Evolutionary conservation across 2,113 vertebrate species (phyloP), one percentile per base, ranked within the genome.

Genomic region (Tapirus terrestris): DNA sequence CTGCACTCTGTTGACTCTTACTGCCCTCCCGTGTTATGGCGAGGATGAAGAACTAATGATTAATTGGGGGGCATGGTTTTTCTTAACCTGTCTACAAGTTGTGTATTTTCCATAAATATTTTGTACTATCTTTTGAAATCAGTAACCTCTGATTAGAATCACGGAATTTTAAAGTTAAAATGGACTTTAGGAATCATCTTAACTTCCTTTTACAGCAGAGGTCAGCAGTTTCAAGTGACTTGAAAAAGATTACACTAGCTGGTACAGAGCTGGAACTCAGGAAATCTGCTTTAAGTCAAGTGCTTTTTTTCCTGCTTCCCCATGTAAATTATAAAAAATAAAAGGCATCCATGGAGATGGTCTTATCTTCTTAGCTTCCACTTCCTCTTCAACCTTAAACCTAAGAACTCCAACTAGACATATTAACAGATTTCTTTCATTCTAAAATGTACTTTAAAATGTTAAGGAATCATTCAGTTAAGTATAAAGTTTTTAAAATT

Each of bases 371-470:
- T 93, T 75, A 77, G 63, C 51, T 80, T 91, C 43, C 21, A 29
- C 31, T 68, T 73, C 77, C 23, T 65, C 23, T 76, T 93, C 31
- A 61, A 3, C 43, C 51, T 85, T 27, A 88, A 88, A 76, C 48
- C 31, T 33, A 20, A 56, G 56, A 73, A 82, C 72, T 89, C 61
- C 80, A 89, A 8, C 8, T 43, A 72, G 45, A 76, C 8, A 23
- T 89, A 43, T 18, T 68, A 36, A 82, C 5, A 87, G 29, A 76
- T 77, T 89, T 73, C 36, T 88, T 39, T 53, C 33, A 21, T 91
- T 85, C 65, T 82, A 45, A 91, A 94, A 58, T 65, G 39, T 61
- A 33, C 25, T 25, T 79, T 91, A 88, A 79, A 94, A 94, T 87
- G 65, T 63, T 89, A 70, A 72, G 72, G 61, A 61, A 63, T 45